Conservation (phyloP, 2,888 invertebrate species). For the Spatulosminthurus flaviceps region DNA sequence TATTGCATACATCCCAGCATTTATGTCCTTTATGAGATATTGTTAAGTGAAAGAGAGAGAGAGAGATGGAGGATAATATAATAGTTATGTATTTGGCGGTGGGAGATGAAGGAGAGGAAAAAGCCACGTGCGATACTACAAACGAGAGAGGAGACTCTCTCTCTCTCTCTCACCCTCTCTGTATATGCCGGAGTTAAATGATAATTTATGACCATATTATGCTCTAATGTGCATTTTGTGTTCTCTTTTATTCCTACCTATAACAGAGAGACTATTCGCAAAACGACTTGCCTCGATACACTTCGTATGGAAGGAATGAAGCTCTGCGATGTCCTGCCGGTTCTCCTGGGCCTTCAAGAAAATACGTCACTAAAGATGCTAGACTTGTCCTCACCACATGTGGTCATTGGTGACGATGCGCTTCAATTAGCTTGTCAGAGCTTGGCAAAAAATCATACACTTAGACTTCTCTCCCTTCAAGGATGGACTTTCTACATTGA, state of each 20-base stretch:
- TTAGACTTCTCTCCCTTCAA: constrained; percentile 70
- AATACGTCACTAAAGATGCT: constrained; percentile 69
- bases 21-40: too few species aligned
- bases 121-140: constrained; percentile 20
- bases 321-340: constrained; percentile 70
- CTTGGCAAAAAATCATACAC: constrained; percentile 68
- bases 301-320: constrained; percentile 70
- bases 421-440: constrained; percentile 68
- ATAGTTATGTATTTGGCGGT: not conserved
- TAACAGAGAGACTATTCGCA: constrained; percentile 68
- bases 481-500: constrained; percentile 72
- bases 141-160: not conserved
- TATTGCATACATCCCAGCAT: too few species aligned
- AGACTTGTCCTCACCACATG: constrained; percentile 70
- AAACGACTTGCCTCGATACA: constrained; percentile 69
- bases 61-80: too few species aligned
- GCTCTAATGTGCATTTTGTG: constrained; percentile 18
- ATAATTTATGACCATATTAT: constrained; percentile 37
- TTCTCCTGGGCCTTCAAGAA: constrained; percentile 70
- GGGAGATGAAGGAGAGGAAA: constrained; percentile 11
- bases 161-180: too few species aligned
- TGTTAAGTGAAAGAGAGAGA: too few species aligned
- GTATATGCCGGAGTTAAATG: constrained; percentile 21
- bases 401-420: constrained; percentile 69
- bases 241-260: not conserved